Conservation (phyloP, 1,140 invertebrate genomes). For the Drosophila azteca region DNA sequence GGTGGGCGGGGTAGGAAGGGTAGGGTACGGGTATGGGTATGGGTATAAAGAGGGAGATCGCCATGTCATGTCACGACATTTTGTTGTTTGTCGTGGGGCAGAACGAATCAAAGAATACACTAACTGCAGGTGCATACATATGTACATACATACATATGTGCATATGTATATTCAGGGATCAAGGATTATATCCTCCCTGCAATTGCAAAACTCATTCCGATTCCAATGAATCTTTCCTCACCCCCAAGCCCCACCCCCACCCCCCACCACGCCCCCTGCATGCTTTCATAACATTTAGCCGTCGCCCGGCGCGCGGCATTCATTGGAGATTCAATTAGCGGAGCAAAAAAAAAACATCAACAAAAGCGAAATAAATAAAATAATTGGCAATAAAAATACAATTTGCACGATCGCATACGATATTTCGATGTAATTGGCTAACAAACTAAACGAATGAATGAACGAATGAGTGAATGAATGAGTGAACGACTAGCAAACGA, state of each 20-base stretch:
- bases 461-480: constrained; percentile 14
- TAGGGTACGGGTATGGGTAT: too few relatives aligned
- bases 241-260: too few relatives aligned
- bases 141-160: too few relatives aligned
- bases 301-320: constrained; percentile 20
- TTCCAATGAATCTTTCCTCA: too few relatives aligned
- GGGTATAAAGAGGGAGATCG: not conserved
- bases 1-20: too few relatives aligned
- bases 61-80: constrained; percentile 35
- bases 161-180: too few relatives aligned
- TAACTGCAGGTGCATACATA: too few relatives aligned
- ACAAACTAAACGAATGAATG: constrained; percentile 21
- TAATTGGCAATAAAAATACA: constrained; percentile 81
- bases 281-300: constrained; percentile 37
- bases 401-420: constrained; percentile 80
- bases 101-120: constrained; percentile 3
- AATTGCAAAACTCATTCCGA: too few relatives aligned
- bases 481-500: constrained; percentile 28
- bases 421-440: constrained; percentile 47
- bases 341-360: constrained; percentile 20
- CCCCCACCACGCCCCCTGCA: too few relatives aligned
- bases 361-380: constrained; percentile 75
- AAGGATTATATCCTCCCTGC: too few relatives aligned
- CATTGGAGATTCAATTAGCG: constrained; percentile 37
- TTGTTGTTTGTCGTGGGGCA: not conserved